Percentiles rank a stretch among this genome's conserved stretches.
phyloP scores from a whole-genome alignment of 1,140 invertebrate genomes.

The Drosophila bifasciata region DNA sequence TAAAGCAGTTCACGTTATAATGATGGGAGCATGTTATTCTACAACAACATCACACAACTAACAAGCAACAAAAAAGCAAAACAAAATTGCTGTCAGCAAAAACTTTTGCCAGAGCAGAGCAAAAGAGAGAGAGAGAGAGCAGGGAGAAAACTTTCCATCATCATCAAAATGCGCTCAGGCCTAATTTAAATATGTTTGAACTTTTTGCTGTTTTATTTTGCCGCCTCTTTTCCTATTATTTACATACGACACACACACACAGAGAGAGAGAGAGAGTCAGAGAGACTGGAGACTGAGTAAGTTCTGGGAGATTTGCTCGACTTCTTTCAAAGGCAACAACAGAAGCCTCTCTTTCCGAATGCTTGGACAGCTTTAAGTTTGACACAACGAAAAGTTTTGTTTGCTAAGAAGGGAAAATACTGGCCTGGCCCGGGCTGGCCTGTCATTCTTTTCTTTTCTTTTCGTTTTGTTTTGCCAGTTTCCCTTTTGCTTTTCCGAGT shows the following conservation, averaged over 20 bases:
- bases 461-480: too few species aligned
- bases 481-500: conserved; percentile 27
- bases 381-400: conserved; percentile 15
- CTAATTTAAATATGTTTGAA: conserved; percentile 70
- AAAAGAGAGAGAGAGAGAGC: too few species aligned
- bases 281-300: conserved; percentile 3
- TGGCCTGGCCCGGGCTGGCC: too few species aligned
- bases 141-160: conserved; percentile 42
- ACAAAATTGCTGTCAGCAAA: too few species aligned
- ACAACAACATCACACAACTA: conserved; percentile 13
- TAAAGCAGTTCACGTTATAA: conserved; percentile 63
- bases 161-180: conserved; percentile 68
- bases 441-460: too few species aligned
- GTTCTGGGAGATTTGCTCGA: conserved; percentile 28
- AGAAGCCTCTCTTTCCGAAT: conserved; percentile 29
- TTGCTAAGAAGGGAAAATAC: conserved; percentile 4
- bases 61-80: conserved; percentile 6
- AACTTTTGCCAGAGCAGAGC: background rate
- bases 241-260: conserved; percentile 34
- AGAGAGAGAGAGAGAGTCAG: background rate
- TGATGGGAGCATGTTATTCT: conserved; percentile 58
- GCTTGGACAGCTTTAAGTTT: conserved; percentile 45
- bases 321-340: conserved; percentile 26
- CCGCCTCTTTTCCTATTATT: conserved; percentile 50
- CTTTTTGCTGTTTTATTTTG: conserved; percentile 35